Percentiles rank a stretch among this genome's conserved stretches.
These are phyloP conservation scores for Cercopithecus petaurista DNA, from an alignment of 2,797 vertebrate genomes.

Conservation along the genomic window DNA sequence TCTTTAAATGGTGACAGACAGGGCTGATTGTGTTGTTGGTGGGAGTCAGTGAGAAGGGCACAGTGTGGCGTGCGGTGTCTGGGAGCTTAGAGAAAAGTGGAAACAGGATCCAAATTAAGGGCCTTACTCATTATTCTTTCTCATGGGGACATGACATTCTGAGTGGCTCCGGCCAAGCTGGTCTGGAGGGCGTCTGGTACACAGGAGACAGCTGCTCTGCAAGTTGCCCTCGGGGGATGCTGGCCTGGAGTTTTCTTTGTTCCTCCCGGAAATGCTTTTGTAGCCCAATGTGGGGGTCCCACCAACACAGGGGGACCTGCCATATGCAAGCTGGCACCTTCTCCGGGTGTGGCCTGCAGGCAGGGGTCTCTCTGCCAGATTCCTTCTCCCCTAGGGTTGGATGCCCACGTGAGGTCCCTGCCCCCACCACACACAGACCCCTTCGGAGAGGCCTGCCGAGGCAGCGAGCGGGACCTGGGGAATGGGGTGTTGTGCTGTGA, in stretches of 20 bases:
- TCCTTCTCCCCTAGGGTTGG: background rate
- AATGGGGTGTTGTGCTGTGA: constrained; percentile 45
- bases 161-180: background rate
- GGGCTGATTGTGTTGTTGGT: background rate
- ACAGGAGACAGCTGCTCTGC: background rate
- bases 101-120: background rate
- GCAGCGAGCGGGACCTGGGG: rapidly evolving
- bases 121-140: background rate
- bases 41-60: background rate
- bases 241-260: background rate
- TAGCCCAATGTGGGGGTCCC: background rate
- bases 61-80: rapidly evolving
- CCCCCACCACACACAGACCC: background rate
- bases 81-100: background rate
- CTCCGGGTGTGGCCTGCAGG: background rate
- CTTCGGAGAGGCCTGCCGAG: background rate
- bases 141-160: background rate
- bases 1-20: background rate
- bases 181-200: rapidly evolving
- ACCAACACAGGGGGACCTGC: background rate
- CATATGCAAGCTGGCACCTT: background rate
- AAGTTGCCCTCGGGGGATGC: rapidly evolving
- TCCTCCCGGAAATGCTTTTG: background rate
- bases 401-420: background rate
- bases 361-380: background rate